Evolutionary conservation across 2,113 vertebrate species (phyloP), one percentile per base, ranked within the genome.

Genomic region (Leptosomus discolor): DNA sequence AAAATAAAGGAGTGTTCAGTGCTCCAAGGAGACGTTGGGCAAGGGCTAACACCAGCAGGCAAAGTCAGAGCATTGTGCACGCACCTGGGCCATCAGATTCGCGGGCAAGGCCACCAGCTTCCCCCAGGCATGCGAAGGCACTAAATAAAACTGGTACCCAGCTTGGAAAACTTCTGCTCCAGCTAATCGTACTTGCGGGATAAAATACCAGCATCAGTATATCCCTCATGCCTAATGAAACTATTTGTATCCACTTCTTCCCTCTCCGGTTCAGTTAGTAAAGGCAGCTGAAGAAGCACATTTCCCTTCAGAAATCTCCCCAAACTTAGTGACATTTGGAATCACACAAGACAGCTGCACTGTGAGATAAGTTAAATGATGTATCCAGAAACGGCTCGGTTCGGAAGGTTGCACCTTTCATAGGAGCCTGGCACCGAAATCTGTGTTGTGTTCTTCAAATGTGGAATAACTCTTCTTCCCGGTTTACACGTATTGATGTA

Each of bases 311-410:
- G 94, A 94, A 92, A 90, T 32, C 53, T 63, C 86, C 95, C 93
- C 88, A 96, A 94, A 97, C 77, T 92, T 95, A 34, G 88, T 73
- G 95, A 73, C 80, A 58, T 95, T 96, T 90, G 91, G 94, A 94
- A 77, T 41, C 70, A 36, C 86, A 78, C 9, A 6, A 92, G 90
- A 50, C 97, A 97, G 96, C 97, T 97, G 97, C 46, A 12, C 58
- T 3, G 24, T 43, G 93, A 96, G 97, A 96, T 95, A 97, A 97
- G 94, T 96, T 71, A 63, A 92, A 67, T 85, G 81, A 91, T 93
- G 94, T 64, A 91, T 97, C 95, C 81, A 90, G 85, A 15, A 82
- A 43, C 1, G 5, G 80, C 92, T 94, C 11, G 0, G 74, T 69
- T 92, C 8, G 1, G 92, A 95, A 94, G 83, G 92, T 83, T 88